These are phyloP conservation scores for Larimichthys crocea DNA, from an alignment of 2,113 vertebrate species.

Conservation along the genomic window DNA sequence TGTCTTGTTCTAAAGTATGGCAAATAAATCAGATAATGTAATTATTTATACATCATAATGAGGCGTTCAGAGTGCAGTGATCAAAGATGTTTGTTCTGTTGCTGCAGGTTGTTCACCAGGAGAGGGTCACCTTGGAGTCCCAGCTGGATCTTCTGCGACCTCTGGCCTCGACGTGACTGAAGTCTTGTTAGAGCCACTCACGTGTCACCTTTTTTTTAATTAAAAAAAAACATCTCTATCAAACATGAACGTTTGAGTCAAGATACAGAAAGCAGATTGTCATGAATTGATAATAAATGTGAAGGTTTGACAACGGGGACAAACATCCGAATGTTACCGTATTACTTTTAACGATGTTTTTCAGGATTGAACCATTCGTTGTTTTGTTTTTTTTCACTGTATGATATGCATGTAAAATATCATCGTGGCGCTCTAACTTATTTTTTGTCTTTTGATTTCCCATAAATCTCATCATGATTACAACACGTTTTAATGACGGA, in stretches of 20 bases:
- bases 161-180: conserved; percentile 88
- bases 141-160: conserved; percentile 94
- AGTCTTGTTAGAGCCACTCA: background rate
- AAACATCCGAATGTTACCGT: background rate
- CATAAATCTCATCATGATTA: conserved; percentile 23
- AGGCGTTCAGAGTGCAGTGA: conserved; percentile 10
- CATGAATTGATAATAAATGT: conserved; percentile 7
- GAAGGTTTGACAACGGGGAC: conserved; percentile 28
- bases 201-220: background rate
- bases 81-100: conserved; percentile 27
- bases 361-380: conserved; percentile 34
- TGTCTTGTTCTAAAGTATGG: background rate
- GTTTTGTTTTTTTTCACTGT: conserved; percentile 22
- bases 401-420: conserved; percentile 34
- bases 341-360: conserved; percentile 30
- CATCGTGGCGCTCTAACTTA: conserved; percentile 54
- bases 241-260: conserved; percentile 11
- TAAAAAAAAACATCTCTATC: background rate
- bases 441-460: conserved; percentile 43
- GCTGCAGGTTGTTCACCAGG: conserved; percentile 92
- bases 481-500: background rate
- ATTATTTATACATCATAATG: background rate
- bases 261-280: conserved; percentile 11
- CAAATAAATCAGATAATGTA: conserved; percentile 22
- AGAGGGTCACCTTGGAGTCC: conserved; percentile 93